These are phyloP conservation scores for Astreopora myriophthalma DNA, from an alignment of 64 coral and sea anemone species.

Conservation along the genomic window DNA sequence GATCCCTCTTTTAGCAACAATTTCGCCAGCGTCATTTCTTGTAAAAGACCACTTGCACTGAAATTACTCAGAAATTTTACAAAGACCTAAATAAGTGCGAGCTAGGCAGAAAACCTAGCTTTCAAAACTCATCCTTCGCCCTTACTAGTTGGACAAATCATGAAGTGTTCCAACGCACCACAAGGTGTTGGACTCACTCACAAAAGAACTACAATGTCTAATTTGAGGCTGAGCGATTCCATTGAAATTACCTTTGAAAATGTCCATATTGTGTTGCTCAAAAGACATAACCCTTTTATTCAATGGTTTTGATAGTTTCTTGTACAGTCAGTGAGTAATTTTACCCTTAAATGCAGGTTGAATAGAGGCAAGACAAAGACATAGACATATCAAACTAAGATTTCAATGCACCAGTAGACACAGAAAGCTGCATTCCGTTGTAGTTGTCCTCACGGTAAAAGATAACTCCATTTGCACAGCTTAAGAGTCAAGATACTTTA, in stretches of 20 bases:
- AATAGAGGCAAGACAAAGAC: slow-evolving; percentile 70
- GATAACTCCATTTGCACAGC: not conserved
- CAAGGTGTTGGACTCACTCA: slow-evolving; percentile 57
- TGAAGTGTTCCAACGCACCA: slow-evolving; percentile 1
- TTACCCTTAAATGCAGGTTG: slow-evolving; percentile 79
- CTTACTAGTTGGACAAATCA: slow-evolving; percentile 32
- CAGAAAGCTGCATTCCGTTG: slow-evolving; percentile 60
- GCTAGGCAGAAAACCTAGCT: not conserved
- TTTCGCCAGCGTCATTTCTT: not conserved
- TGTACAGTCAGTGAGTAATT: slow-evolving; percentile 87
- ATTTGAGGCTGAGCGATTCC: slow-evolving; percentile 85
- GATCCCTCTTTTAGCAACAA: not conserved
- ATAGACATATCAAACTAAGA: slow-evolving; percentile 92
- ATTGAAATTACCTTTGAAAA: slow-evolving; percentile 92
- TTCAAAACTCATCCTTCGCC: not conserved
- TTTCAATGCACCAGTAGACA: slow-evolving; percentile 89
- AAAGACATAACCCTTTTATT: slow-evolving; percentile 80
- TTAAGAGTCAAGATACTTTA: not conserved
- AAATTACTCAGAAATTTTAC: not conserved
- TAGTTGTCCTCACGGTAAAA: slow-evolving; percentile 37
- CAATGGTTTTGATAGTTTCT: slow-evolving; percentile 80
- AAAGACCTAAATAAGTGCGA: not conserved
- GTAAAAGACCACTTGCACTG: not conserved
- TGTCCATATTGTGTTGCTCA: slow-evolving; percentile 85
- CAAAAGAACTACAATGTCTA: slow-evolving; percentile 83